Evolutionary conservation across 2,113 vertebrate species (phyloP).

Genomic region (Microcebus lehilahytsara): DNA sequence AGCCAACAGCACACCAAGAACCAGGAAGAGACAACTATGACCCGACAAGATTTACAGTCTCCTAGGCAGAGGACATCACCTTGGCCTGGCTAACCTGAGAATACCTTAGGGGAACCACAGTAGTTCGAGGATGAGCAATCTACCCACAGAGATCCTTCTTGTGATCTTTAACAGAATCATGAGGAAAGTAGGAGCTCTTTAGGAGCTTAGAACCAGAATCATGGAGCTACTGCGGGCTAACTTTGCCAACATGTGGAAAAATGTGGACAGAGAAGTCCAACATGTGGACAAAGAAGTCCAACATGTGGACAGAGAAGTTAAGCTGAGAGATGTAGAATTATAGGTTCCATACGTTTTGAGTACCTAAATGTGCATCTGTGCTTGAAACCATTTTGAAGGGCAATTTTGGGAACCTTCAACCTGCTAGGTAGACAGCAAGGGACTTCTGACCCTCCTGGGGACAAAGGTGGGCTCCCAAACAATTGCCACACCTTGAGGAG

Average conservation of each 20-base stretch:
- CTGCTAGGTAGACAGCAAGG: too few relatives aligned
- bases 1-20: too few relatives aligned
- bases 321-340: not conserved
- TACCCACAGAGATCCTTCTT: not conserved
- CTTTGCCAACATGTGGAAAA: accelerated
- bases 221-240: not conserved
- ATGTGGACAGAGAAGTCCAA: too few relatives aligned
- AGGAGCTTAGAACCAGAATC: not conserved
- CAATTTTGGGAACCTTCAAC: not conserved
- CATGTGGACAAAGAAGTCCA: too few relatives aligned
- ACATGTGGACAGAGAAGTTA: not conserved
- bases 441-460: too few relatives aligned
- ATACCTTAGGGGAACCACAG: accelerated
- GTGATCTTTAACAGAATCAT: not conserved
- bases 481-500: too few relatives aligned
- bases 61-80: not conserved
- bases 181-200: not conserved
- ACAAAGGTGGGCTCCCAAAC: too few relatives aligned
- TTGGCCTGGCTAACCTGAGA: not conserved
- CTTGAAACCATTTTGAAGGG: not conserved
- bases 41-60: not conserved
- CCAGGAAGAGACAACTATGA: too few relatives aligned
- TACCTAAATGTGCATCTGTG: not conserved
- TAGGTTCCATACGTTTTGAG: not conserved
- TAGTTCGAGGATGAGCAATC: not conserved